Conservation (phyloP, 2,888 invertebrate genomes). For the Macrosiphum euphorbiae region DNA sequence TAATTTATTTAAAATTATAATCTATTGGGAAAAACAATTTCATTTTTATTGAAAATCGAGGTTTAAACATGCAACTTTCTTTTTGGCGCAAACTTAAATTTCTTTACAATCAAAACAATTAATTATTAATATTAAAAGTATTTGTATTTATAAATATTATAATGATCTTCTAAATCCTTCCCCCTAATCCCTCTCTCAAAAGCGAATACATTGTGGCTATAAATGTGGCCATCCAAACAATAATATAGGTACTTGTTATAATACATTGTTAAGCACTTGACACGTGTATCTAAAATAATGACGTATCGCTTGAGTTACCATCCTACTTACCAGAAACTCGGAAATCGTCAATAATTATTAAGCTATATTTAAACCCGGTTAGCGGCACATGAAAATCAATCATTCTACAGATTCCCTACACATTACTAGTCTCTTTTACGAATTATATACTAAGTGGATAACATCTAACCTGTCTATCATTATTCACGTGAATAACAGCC, state of each 20-base stretch:
- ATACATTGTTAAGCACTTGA: neutral
- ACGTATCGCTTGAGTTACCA: neutral
- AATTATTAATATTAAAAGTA: neutral
- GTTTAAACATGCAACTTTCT: neutral
- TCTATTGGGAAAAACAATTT: neutral
- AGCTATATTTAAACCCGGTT: neutral
- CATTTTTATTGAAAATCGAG: neutral
- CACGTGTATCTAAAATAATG: neutral
- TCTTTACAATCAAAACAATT: neutral
- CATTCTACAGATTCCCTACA: neutral
- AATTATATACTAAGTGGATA: neutral
- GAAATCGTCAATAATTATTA: slow-evolving; percentile 5
- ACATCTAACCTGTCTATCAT: neutral
- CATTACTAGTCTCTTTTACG: neutral
- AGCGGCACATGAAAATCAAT: neutral
- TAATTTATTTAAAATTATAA: neutral
- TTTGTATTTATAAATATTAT: neutral
- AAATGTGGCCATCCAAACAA: neutral
- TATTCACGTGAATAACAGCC: neutral
- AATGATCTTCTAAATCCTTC: neutral
- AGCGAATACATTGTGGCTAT: neutral
- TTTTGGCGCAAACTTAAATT: neutral
- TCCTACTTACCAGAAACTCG: neutral
- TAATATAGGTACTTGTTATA: neutral
- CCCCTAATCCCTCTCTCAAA: neutral